A percentile compares a stretch with the other conserved stretches of the same genome.
Evolutionary conservation across 2,888 invertebrate genomes (phyloP).

Genomic region (Emmelina monodactyla): DNA sequence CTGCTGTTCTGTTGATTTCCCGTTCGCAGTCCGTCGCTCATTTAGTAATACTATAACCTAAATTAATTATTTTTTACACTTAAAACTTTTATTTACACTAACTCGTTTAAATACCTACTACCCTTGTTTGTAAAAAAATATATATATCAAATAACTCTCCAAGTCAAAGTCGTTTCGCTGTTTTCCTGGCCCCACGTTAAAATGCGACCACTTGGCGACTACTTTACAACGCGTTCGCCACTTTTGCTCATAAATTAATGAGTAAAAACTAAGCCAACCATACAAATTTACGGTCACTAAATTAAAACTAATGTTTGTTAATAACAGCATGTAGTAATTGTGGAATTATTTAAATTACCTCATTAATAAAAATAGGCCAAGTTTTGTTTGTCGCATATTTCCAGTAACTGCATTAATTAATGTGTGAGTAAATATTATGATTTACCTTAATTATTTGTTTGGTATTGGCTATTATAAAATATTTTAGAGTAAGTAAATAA

Average conservation of each 20-base stretch:
- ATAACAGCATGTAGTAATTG: too few relatives aligned
- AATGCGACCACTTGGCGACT: background rate
- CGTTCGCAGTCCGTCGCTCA: too few relatives aligned
- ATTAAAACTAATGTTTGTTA: background rate
- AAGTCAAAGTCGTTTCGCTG: background rate
- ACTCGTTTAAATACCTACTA: background rate
- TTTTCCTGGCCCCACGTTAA: background rate
- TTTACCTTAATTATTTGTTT: too few relatives aligned
- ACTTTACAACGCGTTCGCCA: background rate
- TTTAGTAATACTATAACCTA: too few relatives aligned
- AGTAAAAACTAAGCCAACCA: background rate
- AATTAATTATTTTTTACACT: background rate
- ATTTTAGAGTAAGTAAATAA: too few relatives aligned
- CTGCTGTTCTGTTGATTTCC: too few relatives aligned
- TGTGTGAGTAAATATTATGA: too few relatives aligned
- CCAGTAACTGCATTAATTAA: too few relatives aligned
- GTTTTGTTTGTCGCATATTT: too few relatives aligned
- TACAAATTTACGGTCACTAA: background rate
- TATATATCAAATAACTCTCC: background rate
- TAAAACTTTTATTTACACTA: background rate
- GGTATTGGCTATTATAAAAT: too few relatives aligned
- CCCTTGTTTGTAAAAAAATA: background rate
- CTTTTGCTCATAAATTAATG: background rate
- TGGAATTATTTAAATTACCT: too few relatives aligned
- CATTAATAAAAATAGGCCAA: too few relatives aligned